Conservation (phyloP, 2,797 vertebrate genomes). For the Triplophysa yarkandensis region DNA sequence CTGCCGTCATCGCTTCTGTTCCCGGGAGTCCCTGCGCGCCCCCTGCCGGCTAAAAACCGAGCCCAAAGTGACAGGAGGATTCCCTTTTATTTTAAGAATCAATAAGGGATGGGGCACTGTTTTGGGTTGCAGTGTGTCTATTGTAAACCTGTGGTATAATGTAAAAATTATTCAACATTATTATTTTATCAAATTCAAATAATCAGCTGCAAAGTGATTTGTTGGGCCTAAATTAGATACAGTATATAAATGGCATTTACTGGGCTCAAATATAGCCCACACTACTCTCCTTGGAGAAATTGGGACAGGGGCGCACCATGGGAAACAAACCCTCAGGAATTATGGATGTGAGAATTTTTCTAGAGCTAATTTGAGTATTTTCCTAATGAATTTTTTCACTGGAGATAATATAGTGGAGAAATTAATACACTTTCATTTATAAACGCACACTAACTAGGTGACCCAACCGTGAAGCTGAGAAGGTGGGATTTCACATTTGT, state of each 20-base stretch:
- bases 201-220: not conserved
- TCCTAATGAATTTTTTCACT: constrained; percentile 17
- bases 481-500: not conserved
- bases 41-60: constrained; percentile 34
- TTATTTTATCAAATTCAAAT: not conserved
- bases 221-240: not conserved
- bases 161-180: no score
- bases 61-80: not conserved
- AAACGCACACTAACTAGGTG: no score
- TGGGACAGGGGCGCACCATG: constrained; percentile 25
- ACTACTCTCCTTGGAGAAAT: constrained; percentile 10
- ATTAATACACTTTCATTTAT: not conserved
- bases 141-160: no score
- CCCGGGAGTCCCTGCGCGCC: constrained; percentile 42
- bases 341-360: constrained; percentile 27
- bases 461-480: no score
- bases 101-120: not conserved
- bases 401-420: not conserved
- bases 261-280: constrained; percentile 2
- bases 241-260: not conserved
- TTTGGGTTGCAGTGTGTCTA: no score
- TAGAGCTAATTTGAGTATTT: constrained; percentile 22
- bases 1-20: constrained; percentile 62
- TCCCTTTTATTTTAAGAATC: not conserved
- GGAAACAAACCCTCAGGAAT: constrained; percentile 2